Conservation (phyloP, 2,113 vertebrate genomes). For the Strix uralensis region DNA sequence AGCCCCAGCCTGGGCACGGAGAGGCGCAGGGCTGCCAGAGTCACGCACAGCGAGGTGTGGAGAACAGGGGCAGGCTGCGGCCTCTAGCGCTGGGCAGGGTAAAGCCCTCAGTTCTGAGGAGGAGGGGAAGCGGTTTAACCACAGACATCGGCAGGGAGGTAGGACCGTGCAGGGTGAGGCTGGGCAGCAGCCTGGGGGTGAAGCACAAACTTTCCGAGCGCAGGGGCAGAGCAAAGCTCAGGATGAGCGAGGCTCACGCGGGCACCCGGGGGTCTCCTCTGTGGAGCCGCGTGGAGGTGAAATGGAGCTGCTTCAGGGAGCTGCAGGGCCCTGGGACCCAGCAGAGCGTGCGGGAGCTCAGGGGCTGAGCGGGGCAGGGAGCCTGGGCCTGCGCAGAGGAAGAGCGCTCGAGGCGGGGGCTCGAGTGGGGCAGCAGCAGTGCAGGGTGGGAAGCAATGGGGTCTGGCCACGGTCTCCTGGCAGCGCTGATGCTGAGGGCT, state of each 20-base stretch:
- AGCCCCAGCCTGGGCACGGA: neutral
- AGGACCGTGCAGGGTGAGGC: neutral
- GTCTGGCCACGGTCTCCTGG: neutral
- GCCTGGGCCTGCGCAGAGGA: neutral
- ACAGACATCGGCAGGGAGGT: neutral
- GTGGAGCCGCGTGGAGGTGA: neutral
- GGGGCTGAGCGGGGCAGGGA: neutral
- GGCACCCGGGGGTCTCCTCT: neutral
- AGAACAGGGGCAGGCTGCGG: neutral
- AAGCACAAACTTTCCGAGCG: fast-evolving
- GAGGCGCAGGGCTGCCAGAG: neutral
- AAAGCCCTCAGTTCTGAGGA: neutral
- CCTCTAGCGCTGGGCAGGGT: neutral
- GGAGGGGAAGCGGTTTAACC: neutral
- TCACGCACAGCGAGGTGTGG: fast-evolving
- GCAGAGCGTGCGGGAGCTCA: fast-evolving
- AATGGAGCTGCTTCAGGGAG: neutral
- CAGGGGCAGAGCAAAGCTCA: neutral
- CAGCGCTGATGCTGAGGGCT: neutral
- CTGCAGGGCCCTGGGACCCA: neutral
- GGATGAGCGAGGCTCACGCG: fast-evolving
- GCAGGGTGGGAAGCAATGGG: neutral
- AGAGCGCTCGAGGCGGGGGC: too few species aligned
- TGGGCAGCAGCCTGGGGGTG: neutral
- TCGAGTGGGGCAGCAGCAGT: neutral